Evolutionary conservation across 1,140 invertebrate genomes (phyloP), one percentile per base, ranked within the genome.

Genomic region (Epicauta chinensis): DNA sequence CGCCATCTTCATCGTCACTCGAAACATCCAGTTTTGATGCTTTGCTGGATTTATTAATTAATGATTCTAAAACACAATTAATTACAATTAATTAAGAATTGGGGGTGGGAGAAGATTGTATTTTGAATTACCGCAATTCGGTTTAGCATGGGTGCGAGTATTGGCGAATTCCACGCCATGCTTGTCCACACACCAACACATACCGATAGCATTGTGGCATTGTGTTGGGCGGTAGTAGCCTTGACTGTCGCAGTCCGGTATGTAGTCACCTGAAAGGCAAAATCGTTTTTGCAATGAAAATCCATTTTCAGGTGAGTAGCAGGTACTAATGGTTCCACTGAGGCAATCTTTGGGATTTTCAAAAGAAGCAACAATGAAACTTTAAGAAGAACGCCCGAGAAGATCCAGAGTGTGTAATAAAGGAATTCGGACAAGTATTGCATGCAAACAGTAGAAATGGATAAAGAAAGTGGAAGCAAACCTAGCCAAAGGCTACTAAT

Each of bases 141-240:
- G 87, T 73, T 86, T 89, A 60, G 89, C 87, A 65, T 83, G 79
- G 45, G 83, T 87, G 66, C 89, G 80, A 44, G 90, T 90, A 62
- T 87, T 87, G 49, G 87, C 80, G 61, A 86, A 83, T 72, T 93
- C 91, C 16, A 91, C 87, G 17, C 92, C 92, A 71, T 94, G 91
- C 64, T 88, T 83, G 75, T 94, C 91, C 37, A 93, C 90, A 75
- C 91, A 95, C 91, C 91, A 95, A 71, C 91, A 95, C 61, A 90
- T 81, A 38, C 84, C 86, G 9, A 88, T 84, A 32, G 85, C 81
- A 53, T 79, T 79, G 72, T 92, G 88, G 69, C 91, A 94, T 66
- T 94, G 91, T 46, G 85, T 84, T 50, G 87, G 80, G 53, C 83
- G 80, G 71, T 91, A 95, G 73, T 86, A 94, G 34, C 91, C 91